Evolutionary conservation across 2,888 invertebrate genomes (phyloP).

Genomic region (Hemithea aestivaria): DNA sequence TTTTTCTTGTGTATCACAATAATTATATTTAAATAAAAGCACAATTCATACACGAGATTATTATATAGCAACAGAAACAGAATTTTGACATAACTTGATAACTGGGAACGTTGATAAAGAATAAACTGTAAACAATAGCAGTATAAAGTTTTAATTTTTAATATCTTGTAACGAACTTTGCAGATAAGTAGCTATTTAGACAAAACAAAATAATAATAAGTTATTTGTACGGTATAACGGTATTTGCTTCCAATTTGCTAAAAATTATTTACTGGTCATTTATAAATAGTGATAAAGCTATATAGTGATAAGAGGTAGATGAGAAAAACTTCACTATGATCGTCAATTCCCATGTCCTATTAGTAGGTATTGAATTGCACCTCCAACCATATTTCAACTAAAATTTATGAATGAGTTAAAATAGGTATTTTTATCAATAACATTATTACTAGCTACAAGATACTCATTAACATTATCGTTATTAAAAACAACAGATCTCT

Average conservation of each 20-base stretch:
- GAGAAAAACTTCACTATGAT: too few species aligned
- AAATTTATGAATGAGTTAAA: too few species aligned
- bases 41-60: slow-evolving; percentile 11
- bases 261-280: background rate
- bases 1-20: background rate
- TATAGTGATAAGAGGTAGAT: too few species aligned
- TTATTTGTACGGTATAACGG: slow-evolving; percentile 3
- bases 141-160: slow-evolving; percentile 41
- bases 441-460: too few species aligned
- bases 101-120: slow-evolving; percentile 58
- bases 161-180: slow-evolving; percentile 55
- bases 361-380: too few species aligned
- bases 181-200: slow-evolving; percentile 60
- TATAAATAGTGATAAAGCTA: too few species aligned
- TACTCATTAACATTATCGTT: too few species aligned
- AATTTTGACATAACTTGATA: slow-evolving; percentile 66
- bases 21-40: background rate
- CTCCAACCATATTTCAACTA: too few species aligned
- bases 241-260: background rate
- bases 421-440: too few species aligned
- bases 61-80: slow-evolving; percentile 62
- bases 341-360: too few species aligned
- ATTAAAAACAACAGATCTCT: too few species aligned
- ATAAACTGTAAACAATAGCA: slow-evolving; percentile 69
- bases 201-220: slow-evolving; percentile 49